Evolutionary conservation across 2,113 vertebrate species (phyloP).

Genomic region (Saccopteryx bilineata): DNA sequence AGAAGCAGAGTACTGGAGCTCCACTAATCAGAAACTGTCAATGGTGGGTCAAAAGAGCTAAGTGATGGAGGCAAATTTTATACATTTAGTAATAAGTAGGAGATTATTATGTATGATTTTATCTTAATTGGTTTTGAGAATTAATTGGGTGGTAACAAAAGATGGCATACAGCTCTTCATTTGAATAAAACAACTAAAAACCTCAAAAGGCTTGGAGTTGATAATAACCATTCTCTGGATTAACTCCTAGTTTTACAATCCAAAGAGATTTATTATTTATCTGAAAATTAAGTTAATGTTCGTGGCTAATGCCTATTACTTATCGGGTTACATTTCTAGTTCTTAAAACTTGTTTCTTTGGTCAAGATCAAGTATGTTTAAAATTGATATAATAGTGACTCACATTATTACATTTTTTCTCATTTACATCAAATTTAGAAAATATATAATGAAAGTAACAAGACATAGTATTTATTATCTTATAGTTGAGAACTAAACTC

Average conservation of each 20-base stretch:
- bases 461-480: not conserved
- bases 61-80: conserved; percentile 82
- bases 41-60: conserved; percentile 81
- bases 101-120: conserved; percentile 86
- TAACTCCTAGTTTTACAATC: conserved; percentile 80
- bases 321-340: conserved; percentile 43
- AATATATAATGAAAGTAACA: conserved; percentile 3
- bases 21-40: conserved; percentile 79
- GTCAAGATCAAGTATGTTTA: conserved; percentile 70
- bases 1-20: not conserved
- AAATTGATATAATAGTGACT: conserved; percentile 38
- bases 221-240: conserved; percentile 85
- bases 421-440: conserved; percentile 24
- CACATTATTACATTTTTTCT: not conserved
- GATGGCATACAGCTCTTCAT: conserved; percentile 83
- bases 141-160: conserved; percentile 87
- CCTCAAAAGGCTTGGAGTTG: conserved; percentile 70
- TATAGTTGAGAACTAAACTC: not conserved
- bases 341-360: conserved; percentile 65
- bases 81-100: conserved; percentile 80
- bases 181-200: conserved; percentile 85
- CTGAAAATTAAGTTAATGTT: conserved; percentile 76
- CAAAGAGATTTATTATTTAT: conserved; percentile 78
- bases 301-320: conserved; percentile 64
- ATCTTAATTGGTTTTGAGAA: conserved; percentile 89